A percentile compares a stretch with the other conserved stretches of the same genome.
phyloP scores from a whole-genome alignment of 2,113 vertebrate species.

The Camelus dromedarius region DNA sequence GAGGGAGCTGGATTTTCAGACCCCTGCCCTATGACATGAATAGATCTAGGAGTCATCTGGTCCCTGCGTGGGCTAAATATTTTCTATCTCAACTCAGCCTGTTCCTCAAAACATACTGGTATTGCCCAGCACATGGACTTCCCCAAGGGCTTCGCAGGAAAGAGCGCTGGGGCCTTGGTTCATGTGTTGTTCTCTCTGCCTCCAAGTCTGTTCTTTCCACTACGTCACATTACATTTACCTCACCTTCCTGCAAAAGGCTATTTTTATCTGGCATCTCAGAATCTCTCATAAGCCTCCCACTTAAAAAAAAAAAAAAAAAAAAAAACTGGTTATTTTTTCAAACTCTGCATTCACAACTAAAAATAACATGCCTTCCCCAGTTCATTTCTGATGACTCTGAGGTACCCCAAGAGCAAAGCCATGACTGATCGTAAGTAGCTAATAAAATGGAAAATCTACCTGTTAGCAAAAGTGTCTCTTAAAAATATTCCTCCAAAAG shows the following conservation, averaged over 20 bases:
- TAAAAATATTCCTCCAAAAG: background rate
- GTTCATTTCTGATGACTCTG: background rate
- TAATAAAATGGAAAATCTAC: conserved; percentile 54
- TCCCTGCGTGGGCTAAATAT: background rate
- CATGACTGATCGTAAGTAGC: background rate
- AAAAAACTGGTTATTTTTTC: background rate
- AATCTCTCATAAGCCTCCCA: background rate
- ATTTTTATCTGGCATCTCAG: background rate
- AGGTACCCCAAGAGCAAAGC: background rate
- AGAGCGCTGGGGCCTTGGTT: background rate
- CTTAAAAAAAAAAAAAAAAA: background rate
- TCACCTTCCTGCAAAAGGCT: background rate
- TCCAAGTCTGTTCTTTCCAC: background rate
- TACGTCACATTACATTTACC: background rate
- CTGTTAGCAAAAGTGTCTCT: background rate
- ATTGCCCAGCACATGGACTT: background rate
- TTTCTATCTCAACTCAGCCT: background rate
- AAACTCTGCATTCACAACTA: conserved; percentile 52
- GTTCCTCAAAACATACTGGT: background rate
- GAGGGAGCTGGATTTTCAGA: background rate
- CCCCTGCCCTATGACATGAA: background rate
- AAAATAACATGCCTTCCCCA: conserved; percentile 29
- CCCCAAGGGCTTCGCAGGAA: background rate
- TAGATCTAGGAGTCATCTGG: background rate
- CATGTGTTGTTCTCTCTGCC: background rate